Conservation (phyloP, 2,888 invertebrate species). For the Eupeodes latifasciatus region DNA sequence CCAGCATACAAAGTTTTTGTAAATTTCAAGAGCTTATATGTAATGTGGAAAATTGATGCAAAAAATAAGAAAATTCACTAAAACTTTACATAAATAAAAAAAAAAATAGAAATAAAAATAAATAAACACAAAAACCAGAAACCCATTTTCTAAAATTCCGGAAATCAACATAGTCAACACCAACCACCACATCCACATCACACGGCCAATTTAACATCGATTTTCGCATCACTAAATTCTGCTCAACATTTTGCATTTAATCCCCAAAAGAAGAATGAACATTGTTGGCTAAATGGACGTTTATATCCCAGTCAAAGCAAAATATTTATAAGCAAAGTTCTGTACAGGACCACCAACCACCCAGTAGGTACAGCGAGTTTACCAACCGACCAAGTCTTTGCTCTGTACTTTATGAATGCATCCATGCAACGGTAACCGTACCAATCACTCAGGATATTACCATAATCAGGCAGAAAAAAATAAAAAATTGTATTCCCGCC, state of each 20-base stretch:
- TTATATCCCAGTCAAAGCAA: conserved; percentile 64
- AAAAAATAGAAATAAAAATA: not conserved
- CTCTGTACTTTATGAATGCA: conserved; percentile 50
- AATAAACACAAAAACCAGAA: not conserved
- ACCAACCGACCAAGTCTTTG: not conserved
- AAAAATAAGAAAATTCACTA: conserved; percentile 1
- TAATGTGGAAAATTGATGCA: too few relatives aligned
- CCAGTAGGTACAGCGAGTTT: too few relatives aligned
- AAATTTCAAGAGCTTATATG: too few relatives aligned
- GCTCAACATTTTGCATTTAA: conserved; percentile 48
- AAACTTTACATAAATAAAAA: not conserved
- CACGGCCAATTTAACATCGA: conserved; percentile 55
- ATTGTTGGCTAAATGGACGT: conserved; percentile 56
- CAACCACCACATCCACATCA: conserved; percentile 46
- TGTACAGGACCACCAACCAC: not conserved
- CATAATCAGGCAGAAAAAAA: conserved; percentile 62
- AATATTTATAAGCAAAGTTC: conserved; percentile 56
- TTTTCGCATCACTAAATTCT: conserved; percentile 58
- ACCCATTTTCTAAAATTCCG: conserved; percentile 6
- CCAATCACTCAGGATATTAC: conserved; percentile 71
- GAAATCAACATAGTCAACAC: conserved; percentile 29
- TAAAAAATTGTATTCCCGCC: conserved; percentile 13
- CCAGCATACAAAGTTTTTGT: too few relatives aligned
- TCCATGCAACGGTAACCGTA: conserved; percentile 54
- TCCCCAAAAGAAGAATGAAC: conserved; percentile 52